Evolutionary conservation across 1,140 invertebrate species (phyloP), one percentile per base, ranked within the genome.

Genomic region (Bombyx mandarina): DNA sequence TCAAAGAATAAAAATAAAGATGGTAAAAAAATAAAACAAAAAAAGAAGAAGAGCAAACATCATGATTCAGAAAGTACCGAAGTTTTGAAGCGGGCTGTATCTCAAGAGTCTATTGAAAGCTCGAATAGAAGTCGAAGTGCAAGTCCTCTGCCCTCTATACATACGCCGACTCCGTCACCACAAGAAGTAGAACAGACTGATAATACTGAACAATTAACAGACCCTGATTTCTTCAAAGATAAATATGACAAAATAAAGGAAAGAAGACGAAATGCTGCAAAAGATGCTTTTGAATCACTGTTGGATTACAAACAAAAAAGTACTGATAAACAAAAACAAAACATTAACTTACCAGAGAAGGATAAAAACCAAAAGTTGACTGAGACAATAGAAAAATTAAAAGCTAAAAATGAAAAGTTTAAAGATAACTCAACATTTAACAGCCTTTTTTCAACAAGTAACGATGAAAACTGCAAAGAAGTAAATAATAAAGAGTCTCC

Each of bases 211-310:
- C 62, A 68, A 56, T 66, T 73, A 1, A 51, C 63, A 7, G 78
- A 88, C 54, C 65, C 79, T n/a, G 74, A 87, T 48, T 88, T 88
- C 53, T 75, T 77, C 46, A 88, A 86, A 67, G 90, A 91, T 64
- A 91, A 91, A 72, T 90, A 89, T 69, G 90, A 93, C 67, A 90
- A 91, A 62, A 92, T 93, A 51, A 93, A 92, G 68, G 91, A 91
- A 72, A 85, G 91, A 56, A 82, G 90, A 63, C 89, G 91, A n/a
- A 89, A 91, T 56, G 73, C 83, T 54, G 68, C 83, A 63, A 88
- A 88, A 71, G 78, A 79, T 55, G 81, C 79, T 1, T 82, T 71
- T 67, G 85, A 88, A 49, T 78, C 79, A 6, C 62, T 86, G 7
- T 75, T 82, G 58, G 79, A 84, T 59, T 74, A 74, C 48, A 86